Conservation (phyloP, 2,888 invertebrate species). For the Mermis nigrescens region DNA sequence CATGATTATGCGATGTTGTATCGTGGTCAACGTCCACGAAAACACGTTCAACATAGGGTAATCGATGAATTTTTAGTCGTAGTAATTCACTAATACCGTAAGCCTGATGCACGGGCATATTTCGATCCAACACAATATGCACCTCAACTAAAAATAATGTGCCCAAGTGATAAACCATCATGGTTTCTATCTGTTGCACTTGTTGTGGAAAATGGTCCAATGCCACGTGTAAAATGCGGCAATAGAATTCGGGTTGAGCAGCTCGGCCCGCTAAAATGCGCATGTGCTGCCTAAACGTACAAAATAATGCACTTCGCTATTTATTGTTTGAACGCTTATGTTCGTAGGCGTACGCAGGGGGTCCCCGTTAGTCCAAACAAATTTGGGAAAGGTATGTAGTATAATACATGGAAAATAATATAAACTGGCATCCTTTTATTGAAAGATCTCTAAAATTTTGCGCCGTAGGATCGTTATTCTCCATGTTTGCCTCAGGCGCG, state of each 20-base stretch:
- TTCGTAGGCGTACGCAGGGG: no score
- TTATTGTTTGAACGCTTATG: no score
- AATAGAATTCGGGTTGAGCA: slow-evolving; percentile 30
- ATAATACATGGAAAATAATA: no score
- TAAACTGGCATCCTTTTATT: no score
- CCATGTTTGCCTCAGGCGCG: no score
- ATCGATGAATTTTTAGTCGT: slow-evolving; percentile 36
- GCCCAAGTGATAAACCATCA: slow-evolving; percentile 39
- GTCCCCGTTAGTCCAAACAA: no score
- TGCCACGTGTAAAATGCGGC: slow-evolving; percentile 27
- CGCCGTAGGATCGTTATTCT: no score
- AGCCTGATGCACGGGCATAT: slow-evolving; percentile 31
- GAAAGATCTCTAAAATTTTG: no score
- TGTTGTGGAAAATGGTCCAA: slow-evolving; percentile 20
- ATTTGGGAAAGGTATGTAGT: no score
- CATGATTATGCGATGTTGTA: not conserved
- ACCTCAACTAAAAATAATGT: slow-evolving; percentile 35
- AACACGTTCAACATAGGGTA: slow-evolving; percentile 37
- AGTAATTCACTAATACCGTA: slow-evolving; percentile 27
- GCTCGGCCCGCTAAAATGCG: slow-evolving; percentile 20
- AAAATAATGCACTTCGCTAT: no score
- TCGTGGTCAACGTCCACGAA: slow-evolving; percentile 38
- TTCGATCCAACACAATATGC: slow-evolving; percentile 31
- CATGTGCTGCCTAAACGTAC: not conserved
- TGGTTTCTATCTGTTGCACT: slow-evolving; percentile 35